Base-by-base conservation (phyloP, 2,797 vertebrate species). In the Morus bassanus region DNA sequence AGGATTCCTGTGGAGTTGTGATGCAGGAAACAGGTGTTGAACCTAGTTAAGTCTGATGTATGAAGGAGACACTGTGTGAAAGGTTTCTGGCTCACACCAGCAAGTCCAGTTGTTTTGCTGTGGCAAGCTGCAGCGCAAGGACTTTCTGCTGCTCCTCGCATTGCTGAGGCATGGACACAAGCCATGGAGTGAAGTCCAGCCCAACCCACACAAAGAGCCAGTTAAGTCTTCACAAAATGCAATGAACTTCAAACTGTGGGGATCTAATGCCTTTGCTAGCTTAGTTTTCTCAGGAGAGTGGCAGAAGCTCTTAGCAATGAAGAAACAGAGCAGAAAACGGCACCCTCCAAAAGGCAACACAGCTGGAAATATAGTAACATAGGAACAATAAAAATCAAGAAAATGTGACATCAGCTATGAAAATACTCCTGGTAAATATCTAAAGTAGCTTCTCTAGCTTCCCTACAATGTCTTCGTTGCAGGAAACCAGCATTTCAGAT, bases 101-200 rank as follows among this genome's bases (percentile, higher is more conserved):
- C 21, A 98, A 91, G 74, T 96, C 93, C 88, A 98, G 59, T 81
- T 97, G 89, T 69, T 98, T 97, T 86, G 96, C 93, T 27, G 98
- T 80, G 68, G 91, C 61, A 41, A 98, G 96, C 88, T 97, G 97
- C 77, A 94, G 91, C 3, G 48, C 48, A 60, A 98, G 98, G 48
- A 97, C 97, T 2, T 45, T 89, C 80, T 94, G 89, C 91, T 98
- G 96, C 60, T 98, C 78, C 11, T 97, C 85, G 54, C 67, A 39
- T 37, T 98, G 95, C 91, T 94, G 93, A 85, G 78, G 43, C 6
- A 46, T 61, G 10, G 95, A 96, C 33, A 94, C 30, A 4, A 87
- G 93, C 96, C 97, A 97, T 0, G 91, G 97, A 7, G 95, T 97
- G 77, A 98, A 98, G 92, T 98, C 96, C 53, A 98, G 94, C 41